Conservation (phyloP, 2,113 vertebrate species). For the Microtus pennsylvanicus region DNA sequence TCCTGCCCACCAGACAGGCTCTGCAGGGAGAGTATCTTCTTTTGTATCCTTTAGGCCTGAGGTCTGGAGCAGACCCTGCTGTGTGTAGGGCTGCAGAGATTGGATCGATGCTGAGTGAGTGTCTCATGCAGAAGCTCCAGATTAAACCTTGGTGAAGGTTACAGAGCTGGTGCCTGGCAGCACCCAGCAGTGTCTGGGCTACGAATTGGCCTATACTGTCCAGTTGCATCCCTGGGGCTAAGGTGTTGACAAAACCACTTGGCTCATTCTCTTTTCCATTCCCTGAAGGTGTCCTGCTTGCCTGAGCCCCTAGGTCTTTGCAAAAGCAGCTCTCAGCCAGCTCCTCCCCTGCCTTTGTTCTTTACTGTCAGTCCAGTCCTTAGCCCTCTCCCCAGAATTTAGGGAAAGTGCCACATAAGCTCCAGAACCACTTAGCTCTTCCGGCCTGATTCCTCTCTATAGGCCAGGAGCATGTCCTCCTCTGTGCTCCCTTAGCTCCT, state of each 20-base stretch:
- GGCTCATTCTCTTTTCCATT: not conserved
- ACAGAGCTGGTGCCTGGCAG: not conserved
- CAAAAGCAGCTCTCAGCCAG: not conserved
- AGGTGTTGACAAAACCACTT: not conserved
- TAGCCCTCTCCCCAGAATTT: not conserved
- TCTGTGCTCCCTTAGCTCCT: not conserved
- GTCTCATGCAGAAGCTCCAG: not conserved
- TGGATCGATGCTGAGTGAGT: not conserved
- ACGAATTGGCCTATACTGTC: not conserved
- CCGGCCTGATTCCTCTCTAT: not conserved
- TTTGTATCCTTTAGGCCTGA: not conserved
- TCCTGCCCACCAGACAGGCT: not conserved
- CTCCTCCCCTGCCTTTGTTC: not conserved
- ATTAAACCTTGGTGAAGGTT: not conserved
- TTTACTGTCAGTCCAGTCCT: not conserved
- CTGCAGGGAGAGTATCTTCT: not conserved
- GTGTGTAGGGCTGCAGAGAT: not conserved
- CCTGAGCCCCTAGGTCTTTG: not conserved
- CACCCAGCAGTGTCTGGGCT: too few relatives aligned
- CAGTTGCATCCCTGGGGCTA: not conserved
- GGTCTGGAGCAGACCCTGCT: not conserved
- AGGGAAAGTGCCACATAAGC: not conserved
- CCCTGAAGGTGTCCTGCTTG: not conserved
- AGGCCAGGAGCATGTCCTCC: too few relatives aligned
- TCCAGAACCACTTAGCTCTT: not conserved